phyloP scores from a whole-genome alignment of 2,888 invertebrate genomes.

The Eupithecia subfuscata region DNA sequence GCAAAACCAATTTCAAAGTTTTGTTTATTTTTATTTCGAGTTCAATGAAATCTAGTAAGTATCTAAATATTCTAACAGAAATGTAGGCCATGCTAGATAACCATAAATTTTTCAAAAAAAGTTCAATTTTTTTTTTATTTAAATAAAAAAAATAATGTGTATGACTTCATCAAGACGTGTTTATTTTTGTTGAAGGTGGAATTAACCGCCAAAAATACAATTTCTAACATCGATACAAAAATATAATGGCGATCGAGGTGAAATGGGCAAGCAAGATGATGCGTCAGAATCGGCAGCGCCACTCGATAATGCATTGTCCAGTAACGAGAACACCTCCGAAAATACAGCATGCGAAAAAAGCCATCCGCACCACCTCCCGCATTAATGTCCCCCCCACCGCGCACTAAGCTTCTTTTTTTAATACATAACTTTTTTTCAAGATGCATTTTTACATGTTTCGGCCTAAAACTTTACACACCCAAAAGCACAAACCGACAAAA shows the following conservation, averaged over 20 bases:
- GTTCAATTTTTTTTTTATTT: too few species aligned
- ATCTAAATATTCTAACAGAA: too few species aligned
- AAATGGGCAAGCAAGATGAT: slow-evolving; percentile 77
- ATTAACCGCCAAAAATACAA: neutral
- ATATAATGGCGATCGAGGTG: slow-evolving; percentile 48
- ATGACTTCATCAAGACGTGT: neutral
- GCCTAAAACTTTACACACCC: slow-evolving; percentile 85
- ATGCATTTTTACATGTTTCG: slow-evolving; percentile 85
- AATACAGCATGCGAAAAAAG: slow-evolving; percentile 83
- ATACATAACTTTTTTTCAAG: slow-evolving; percentile 85
- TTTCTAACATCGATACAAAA: neutral
- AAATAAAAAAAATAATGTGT: neutral
- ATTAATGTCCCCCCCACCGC: slow-evolving; percentile 81
- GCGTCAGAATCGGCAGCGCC: slow-evolving; percentile 66
- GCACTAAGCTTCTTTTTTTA: slow-evolving; percentile 84
- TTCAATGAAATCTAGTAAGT: too few species aligned
- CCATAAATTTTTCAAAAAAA: too few species aligned
- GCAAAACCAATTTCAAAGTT: neutral
- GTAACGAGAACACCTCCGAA: slow-evolving; percentile 79
- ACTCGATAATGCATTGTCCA: slow-evolving; percentile 82
- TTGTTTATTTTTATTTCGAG: neutral
- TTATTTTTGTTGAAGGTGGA: neutral
- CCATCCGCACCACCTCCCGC: slow-evolving; percentile 79
- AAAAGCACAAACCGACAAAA: slow-evolving; percentile 71
- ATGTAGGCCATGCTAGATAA: too few species aligned